These are phyloP conservation scores for Rhagoletis pomonella DNA, from an alignment of 1,140 invertebrate species.

Conservation along the genomic window DNA sequence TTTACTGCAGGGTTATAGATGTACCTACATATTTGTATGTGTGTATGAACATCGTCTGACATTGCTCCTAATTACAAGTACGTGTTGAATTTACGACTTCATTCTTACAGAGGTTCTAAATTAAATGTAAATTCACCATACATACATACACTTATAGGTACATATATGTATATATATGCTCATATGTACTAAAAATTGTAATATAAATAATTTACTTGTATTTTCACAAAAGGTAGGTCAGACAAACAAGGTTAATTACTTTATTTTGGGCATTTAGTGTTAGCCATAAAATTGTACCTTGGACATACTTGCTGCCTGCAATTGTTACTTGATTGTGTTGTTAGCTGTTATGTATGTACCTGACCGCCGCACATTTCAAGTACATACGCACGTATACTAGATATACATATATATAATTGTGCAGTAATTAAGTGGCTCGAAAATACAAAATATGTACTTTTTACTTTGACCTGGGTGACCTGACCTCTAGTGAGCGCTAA, in stretches of 20 bases:
- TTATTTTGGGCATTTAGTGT: conserved; percentile 25
- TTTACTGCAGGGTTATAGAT: too few relatives aligned
- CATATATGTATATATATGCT: neutral
- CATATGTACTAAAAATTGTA: neutral
- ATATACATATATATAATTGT: too few relatives aligned
- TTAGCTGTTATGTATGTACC: neutral
- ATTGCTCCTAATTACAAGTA: conserved; percentile 31
- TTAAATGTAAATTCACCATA: neutral
- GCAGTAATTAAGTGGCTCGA: too few relatives aligned
- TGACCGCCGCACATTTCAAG: neutral
- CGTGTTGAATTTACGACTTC: conserved; percentile 26
- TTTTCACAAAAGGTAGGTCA: conserved; percentile 7
- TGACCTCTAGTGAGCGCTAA: too few relatives aligned
- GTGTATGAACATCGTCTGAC: too few relatives aligned
- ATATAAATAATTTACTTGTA: neutral
- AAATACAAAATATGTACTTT: too few relatives aligned
- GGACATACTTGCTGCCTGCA: neutral
- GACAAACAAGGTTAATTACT: conserved; percentile 30
- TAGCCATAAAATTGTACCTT: conserved; percentile 21
- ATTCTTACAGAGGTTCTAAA: neutral
- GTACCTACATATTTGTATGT: too few relatives aligned
- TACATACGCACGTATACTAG: too few relatives aligned
- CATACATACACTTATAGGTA: neutral
- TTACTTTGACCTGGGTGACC: too few relatives aligned
- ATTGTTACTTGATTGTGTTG: neutral